Conservation (phyloP, 1,140 invertebrate genomes). For the Leptoteleia sp. region DNA sequence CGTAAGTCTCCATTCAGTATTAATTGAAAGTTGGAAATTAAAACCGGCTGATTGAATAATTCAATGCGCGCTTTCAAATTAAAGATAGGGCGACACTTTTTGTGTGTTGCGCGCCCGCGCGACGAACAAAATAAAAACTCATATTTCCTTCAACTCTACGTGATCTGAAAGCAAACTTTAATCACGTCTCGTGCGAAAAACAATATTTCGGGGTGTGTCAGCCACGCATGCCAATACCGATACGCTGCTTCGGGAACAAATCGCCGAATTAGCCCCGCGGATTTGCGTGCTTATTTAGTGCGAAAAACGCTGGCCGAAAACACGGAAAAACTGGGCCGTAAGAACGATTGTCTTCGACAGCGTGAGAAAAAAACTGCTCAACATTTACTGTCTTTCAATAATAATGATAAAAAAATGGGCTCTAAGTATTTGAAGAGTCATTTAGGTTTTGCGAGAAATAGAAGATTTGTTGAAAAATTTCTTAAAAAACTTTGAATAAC, state of each 20-base stretch:
- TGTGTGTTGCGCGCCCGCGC: conserved; percentile 11
- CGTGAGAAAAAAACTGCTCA: too few species aligned
- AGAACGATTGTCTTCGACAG: too few species aligned
- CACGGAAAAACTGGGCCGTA: conserved; percentile 21
- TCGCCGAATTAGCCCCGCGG: conserved; percentile 33
- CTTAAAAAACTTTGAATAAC: too few species aligned
- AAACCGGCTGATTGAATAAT: conserved; percentile 51
- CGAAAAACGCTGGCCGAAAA: conserved; percentile 9
- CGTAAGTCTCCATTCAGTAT: conserved; percentile 9
- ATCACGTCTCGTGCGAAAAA: conserved; percentile 51
- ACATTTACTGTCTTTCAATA: too few species aligned
- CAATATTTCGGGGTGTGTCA: conserved; percentile 52
- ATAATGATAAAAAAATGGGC: too few species aligned
- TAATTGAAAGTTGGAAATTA: conserved; percentile 39
- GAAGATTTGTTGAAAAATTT: too few species aligned
- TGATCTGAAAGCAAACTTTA: conserved; percentile 58
- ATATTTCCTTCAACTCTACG: conserved; percentile 59
- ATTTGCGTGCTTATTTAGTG: conserved; percentile 35
- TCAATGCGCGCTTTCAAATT: conserved; percentile 47
- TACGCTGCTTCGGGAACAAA: conserved; percentile 51
- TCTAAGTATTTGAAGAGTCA: too few species aligned
- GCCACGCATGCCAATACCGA: conserved; percentile 21
- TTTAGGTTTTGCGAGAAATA: too few species aligned
- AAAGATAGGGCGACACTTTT: conserved; percentile 25
- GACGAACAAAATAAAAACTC: conserved; percentile 53